These are phyloP conservation scores for Pseudochaenichthys georgianus DNA, from an alignment of 2,797 vertebrate species.

Conservation along the genomic window DNA sequence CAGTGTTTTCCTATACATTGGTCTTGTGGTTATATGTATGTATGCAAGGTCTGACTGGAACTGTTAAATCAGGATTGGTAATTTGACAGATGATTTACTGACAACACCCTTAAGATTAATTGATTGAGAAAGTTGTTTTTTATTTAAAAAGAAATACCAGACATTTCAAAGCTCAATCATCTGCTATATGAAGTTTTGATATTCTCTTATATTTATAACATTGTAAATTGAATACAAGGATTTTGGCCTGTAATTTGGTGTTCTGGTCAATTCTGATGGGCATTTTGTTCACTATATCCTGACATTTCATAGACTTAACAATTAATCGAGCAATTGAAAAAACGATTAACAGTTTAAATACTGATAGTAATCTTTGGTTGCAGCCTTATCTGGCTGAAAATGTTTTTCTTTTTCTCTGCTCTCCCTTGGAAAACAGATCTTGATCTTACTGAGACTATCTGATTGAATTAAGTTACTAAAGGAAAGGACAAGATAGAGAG, in stretches of 20 bases:
- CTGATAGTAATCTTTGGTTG: conserved; percentile 7
- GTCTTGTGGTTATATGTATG: background rate
- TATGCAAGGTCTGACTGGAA: background rate
- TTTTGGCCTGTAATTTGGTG: background rate
- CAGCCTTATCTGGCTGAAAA: conserved; percentile 9
- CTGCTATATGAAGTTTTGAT: background rate
- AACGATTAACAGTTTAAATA: conserved; percentile 8
- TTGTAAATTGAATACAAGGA: background rate
- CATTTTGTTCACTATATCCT: background rate
- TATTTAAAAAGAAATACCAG: background rate
- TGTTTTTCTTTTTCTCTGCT: conserved; percentile 4
- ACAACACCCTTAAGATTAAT: background rate
- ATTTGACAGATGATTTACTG: background rate
- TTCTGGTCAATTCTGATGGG: background rate
- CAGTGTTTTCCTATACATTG: background rate
- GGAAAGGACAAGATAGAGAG: background rate
- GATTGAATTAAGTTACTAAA: conserved; percentile 16
- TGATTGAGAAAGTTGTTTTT: background rate
- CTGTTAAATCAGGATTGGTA: background rate
- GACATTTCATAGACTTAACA: background rate
- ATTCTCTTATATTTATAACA: background rate
- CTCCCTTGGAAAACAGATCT: conserved; percentile 27
- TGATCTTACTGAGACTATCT: conserved; percentile 10
- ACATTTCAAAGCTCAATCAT: background rate
- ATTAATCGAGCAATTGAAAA: background rate